phyloP scores from a whole-genome alignment of 2,797 vertebrate genomes.

The Clarias fuscus region DNA sequence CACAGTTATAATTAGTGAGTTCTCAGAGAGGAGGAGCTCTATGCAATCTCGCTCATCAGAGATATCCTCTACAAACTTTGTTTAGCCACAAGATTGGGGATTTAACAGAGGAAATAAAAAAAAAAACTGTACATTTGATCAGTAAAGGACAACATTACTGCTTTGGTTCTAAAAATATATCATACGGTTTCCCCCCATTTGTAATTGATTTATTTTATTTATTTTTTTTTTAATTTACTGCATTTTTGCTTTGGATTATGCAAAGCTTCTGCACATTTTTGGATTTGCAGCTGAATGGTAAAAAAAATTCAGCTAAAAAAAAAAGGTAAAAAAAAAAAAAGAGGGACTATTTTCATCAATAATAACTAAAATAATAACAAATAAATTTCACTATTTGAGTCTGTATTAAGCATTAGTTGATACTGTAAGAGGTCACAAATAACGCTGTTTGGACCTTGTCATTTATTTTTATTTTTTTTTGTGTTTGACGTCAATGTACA shows the following conservation, averaged over 20 bases:
- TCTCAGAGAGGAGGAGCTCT: constrained; percentile 56
- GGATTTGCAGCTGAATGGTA: too few species aligned
- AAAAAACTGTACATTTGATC: background rate
- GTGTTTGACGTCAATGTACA: background rate
- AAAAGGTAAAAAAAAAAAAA: too few species aligned
- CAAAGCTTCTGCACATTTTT: too few species aligned
- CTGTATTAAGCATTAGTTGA: too few species aligned
- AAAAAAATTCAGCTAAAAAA: too few species aligned
- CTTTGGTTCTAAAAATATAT: background rate
- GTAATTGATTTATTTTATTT: too few species aligned
- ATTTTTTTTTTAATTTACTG: too few species aligned
- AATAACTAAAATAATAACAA: too few species aligned
- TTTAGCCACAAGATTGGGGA: constrained; percentile 45
- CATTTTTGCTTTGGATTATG: too few species aligned
- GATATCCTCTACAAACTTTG: constrained; percentile 46
- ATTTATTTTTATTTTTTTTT: background rate
- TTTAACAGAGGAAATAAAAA: constrained; percentile 13
- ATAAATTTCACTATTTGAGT: too few species aligned
- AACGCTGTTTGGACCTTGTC: background rate
- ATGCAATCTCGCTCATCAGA: constrained; percentile 56
- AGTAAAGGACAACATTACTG: background rate
- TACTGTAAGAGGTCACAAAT: background rate
- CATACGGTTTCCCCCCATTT: background rate
- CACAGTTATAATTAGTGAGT: background rate
- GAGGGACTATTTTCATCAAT: too few species aligned